Conservation (phyloP, 2,888 invertebrate genomes). For the Altica lythri region DNA sequence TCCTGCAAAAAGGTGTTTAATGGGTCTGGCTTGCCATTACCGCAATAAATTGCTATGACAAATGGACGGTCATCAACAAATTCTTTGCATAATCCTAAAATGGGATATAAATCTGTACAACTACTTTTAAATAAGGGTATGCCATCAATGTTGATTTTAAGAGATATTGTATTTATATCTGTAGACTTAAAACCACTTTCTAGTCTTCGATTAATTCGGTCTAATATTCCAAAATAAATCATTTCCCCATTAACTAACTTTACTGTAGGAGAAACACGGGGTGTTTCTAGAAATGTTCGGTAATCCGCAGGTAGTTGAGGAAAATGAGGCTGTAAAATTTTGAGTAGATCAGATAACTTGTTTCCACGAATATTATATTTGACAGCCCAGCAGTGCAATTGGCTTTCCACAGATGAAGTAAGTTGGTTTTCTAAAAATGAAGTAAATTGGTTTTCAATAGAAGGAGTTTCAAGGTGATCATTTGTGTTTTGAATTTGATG, state of each 20-base stretch:
- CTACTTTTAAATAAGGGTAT: constrained; percentile 33
- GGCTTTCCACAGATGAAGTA: constrained; percentile 1
- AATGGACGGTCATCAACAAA: constrained; percentile 25
- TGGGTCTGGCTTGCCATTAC: constrained; percentile 24
- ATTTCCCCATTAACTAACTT: constrained; percentile 24
- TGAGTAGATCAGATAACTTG: constrained; percentile 14
- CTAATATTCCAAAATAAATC: constrained; percentile 26
- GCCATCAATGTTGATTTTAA: constrained; percentile 36
- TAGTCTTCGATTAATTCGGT: constrained; percentile 14
- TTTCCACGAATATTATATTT: constrained; percentile 21
- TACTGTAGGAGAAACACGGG: constrained; percentile 16
- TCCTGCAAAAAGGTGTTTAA: constrained; percentile 20
- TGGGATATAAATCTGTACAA: constrained; percentile 29
- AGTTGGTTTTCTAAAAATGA: too few relatives aligned
- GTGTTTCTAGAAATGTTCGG: constrained; percentile 20
- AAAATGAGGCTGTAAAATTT: constrained; percentile 20
- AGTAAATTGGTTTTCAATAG: too few relatives aligned
- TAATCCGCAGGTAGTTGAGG: constrained; percentile 17
- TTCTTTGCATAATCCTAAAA: constrained; percentile 25
- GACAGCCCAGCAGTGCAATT: constrained; percentile 16
- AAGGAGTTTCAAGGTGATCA: too few relatives aligned
- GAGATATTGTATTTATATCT: not conserved
- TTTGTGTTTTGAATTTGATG: too few relatives aligned
- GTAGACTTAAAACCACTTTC: constrained; percentile 13
- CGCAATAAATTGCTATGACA: constrained; percentile 27